These are phyloP conservation scores for Silurus meridionalis DNA, from an alignment of 2,113 vertebrate species.

Conservation along the genomic window DNA sequence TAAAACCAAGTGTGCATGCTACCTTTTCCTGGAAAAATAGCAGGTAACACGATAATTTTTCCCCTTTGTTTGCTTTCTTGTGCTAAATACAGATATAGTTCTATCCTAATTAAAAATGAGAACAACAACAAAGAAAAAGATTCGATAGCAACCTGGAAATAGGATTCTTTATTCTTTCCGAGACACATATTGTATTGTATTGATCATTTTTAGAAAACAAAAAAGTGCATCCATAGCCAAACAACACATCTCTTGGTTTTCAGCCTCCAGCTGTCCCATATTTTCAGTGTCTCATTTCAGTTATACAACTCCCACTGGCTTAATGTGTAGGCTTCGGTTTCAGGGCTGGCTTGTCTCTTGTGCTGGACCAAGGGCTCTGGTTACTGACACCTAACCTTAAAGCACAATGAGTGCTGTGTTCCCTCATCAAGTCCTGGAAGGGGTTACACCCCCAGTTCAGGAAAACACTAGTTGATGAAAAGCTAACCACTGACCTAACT, in stretches of 20 bases:
- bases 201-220: background rate
- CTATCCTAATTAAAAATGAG: background rate
- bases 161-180: background rate
- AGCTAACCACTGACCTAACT: conserved; percentile 13
- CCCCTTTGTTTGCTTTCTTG: background rate
- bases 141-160: background rate
- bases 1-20: background rate
- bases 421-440: conserved; percentile 44
- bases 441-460: conserved; percentile 56
- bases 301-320: conserved; percentile 59
- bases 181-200: background rate
- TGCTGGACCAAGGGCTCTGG: conserved; percentile 57
- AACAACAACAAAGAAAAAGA: background rate
- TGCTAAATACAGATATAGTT: background rate
- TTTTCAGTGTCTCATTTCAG: conserved; percentile 55
- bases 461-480: conserved; percentile 46
- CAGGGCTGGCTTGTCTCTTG: conserved; percentile 58
- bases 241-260: conserved; percentile 44
- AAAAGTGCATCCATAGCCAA: conserved; percentile 15
- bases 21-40: background rate
- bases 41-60: background rate
- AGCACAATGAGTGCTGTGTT: conserved; percentile 69
- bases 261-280: conserved; percentile 58
- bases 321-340: conserved; percentile 66
- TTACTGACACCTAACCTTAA: conserved; percentile 62